Evolutionary conservation across 2,888 invertebrate genomes (phyloP), one percentile per base, ranked within the genome.

Genomic region (Callyntrura guangdongensis): DNA sequence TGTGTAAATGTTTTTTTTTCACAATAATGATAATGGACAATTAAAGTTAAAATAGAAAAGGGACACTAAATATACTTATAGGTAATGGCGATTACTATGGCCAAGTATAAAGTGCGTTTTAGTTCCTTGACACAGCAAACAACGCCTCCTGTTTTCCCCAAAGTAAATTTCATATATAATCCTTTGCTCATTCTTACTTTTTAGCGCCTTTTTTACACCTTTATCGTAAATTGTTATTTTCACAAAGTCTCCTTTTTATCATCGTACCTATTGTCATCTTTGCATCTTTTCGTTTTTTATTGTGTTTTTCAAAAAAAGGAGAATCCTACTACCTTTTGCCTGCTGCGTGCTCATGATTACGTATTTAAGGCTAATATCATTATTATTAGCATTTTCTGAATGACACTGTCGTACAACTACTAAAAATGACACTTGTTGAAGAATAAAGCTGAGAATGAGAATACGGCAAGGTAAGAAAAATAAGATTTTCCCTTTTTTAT

Each of bases 1-100:
- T 74, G 69, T 77, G 36, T 36, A 59, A 36, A 36, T 6, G 36
- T 36, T 36, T n/a, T n/a, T 56, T 56, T 56, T 59, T 22, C 47
- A 77, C 22, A 53, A 79, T 27, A 79, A 79, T 79, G 12, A 79
- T 59, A 79, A 79, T 79, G 12, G 56, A 79, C 59, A 72, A 4
- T 72, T 45, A 8, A 45, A 53, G 47, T 36, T 36, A 36, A 36
- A 36, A 36, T 36, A 17, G 36, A 36, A 14, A 56, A 53, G n/a
- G n/a, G 36, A 11, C n/a, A 79, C 27, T n/a, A n/a, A n/a, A n/a
- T n/a, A n/a, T n/a, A n/a, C n/a, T n/a, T n/a, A n/a, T n/a, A n/a
- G 36, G 36, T 36, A 36, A 36, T n/a, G 53, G 12, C n/a, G 9
- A 20, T 36, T 27, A 27, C 17, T 45, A 69, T 36, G 47, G 17